phyloP scores from a whole-genome alignment of 2,888 invertebrate species.

The Altica lythri region DNA sequence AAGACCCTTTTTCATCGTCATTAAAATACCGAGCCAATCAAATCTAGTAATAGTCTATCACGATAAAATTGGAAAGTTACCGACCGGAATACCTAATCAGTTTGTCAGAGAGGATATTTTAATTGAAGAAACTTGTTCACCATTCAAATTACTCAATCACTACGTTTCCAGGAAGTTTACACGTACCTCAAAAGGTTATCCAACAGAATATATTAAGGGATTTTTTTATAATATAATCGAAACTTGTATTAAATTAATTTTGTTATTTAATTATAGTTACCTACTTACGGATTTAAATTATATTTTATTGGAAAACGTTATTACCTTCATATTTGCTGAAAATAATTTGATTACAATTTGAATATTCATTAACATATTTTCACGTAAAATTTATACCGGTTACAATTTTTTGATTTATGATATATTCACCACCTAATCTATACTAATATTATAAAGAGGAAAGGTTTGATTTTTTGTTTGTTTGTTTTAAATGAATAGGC shows the following conservation, averaged over 20 bases:
- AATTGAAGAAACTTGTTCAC: constrained; percentile 28
- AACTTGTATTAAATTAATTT: not conserved
- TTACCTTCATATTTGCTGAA: no score
- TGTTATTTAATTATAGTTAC: no score
- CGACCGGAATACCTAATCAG: constrained; percentile 23
- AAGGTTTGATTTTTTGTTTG: no score
- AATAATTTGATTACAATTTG: no score
- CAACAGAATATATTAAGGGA: constrained; percentile 16
- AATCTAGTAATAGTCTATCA: constrained; percentile 25
- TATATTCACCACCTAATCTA: no score
- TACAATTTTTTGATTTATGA: no score
- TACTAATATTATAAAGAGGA: no score
- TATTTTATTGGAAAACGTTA: no score
- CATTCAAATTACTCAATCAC: constrained; percentile 27
- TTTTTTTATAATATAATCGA: not conserved
- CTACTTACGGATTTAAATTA: no score
- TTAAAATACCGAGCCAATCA: constrained; percentile 24
- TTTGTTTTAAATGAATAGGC: no score
- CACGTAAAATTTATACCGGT: no score
- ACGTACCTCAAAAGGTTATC: constrained; percentile 8
- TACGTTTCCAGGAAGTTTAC: constrained; percentile 24
- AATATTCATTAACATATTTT: no score
- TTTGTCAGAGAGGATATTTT: constrained; percentile 23
- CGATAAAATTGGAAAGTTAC: constrained; percentile 25
- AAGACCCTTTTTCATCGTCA: constrained; percentile 21